Conservation (phyloP, 2,113 vertebrate species). For the Hiodon alosoides region DNA sequence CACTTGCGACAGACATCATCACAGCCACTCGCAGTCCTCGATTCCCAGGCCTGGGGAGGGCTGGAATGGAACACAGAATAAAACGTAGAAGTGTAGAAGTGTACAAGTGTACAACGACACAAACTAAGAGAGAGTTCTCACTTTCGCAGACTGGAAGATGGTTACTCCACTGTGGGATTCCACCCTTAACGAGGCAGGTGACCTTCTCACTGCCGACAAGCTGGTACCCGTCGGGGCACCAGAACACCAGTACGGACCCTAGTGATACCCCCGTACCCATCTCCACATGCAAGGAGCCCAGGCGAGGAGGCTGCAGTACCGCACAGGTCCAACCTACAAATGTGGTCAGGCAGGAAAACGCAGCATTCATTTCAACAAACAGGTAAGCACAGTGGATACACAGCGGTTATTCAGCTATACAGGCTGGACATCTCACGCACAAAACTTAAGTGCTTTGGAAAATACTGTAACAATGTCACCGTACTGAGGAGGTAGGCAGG, state of each 20-base stretch:
- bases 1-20: conserved; percentile 67
- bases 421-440: too few species aligned
- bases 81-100: too few species aligned
- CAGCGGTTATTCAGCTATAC: too few species aligned
- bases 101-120: not conserved
- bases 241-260: conserved; percentile 59
- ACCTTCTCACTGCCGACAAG: conserved; percentile 64
- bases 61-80: conserved; percentile 46
- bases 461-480: too few species aligned
- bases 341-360: not conserved
- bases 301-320: conserved; percentile 52
- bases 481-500: too few species aligned
- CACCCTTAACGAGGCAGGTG: conserved; percentile 45
- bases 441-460: too few species aligned
- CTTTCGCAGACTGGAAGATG: conserved; percentile 63
- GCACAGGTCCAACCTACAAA: conserved; percentile 51
- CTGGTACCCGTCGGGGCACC: conserved; percentile 67
- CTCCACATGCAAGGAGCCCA: conserved; percentile 63
- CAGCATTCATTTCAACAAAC: too few species aligned
- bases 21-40: conserved; percentile 63
- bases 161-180: conserved; percentile 60
- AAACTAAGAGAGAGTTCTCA: conserved; percentile 15
- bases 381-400: too few species aligned
- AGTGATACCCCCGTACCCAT: conserved; percentile 48
- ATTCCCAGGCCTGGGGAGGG: conserved; percentile 56